Evolutionary conservation across 2,888 invertebrate genomes (phyloP).

Genomic region (Parnassius smintheus): DNA sequence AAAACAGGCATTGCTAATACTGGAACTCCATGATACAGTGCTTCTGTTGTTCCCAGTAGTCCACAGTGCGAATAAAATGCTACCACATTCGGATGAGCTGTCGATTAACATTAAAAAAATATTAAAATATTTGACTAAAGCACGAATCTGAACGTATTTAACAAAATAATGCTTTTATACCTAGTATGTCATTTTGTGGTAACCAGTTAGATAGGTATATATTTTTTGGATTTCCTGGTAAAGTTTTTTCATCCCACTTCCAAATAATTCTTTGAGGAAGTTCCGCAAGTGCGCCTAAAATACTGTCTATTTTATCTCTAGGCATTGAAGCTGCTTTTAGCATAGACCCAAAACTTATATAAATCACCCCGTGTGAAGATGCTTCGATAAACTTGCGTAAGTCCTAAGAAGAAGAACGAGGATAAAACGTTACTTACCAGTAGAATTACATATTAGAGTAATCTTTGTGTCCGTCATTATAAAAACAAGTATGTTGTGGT

Average conservation of each 20-base stretch:
- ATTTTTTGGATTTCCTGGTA: constrained; percentile 78
- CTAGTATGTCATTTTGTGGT: constrained; percentile 86
- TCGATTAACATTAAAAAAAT: background rate
- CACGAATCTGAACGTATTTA: background rate
- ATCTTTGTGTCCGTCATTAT: too few relatives aligned
- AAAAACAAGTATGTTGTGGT: background rate
- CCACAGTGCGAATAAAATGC: constrained; percentile 83
- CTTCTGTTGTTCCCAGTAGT: constrained; percentile 80
- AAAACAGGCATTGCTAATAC: constrained; percentile 80
- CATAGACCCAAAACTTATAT: constrained; percentile 89
- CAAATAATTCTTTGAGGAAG: constrained; percentile 86
- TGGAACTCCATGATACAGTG: constrained; percentile 82
- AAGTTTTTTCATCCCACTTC: constrained; percentile 84
- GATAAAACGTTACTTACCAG: background rate
- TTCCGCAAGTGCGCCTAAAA: constrained; percentile 82
- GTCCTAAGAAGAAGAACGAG: constrained; percentile 49
- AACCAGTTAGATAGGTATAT: constrained; percentile 84
- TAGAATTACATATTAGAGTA: background rate
- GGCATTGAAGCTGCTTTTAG: constrained; percentile 84
- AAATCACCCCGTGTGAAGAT: constrained; percentile 85
- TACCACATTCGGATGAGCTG: constrained; percentile 81
- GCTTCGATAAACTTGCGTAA: constrained; percentile 84
- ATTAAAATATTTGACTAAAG: background rate
- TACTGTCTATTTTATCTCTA: constrained; percentile 74
- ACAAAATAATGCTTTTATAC: constrained; percentile 49